Conservation (phyloP, 2,888 invertebrate species). For the Phortica okadai region DNA sequence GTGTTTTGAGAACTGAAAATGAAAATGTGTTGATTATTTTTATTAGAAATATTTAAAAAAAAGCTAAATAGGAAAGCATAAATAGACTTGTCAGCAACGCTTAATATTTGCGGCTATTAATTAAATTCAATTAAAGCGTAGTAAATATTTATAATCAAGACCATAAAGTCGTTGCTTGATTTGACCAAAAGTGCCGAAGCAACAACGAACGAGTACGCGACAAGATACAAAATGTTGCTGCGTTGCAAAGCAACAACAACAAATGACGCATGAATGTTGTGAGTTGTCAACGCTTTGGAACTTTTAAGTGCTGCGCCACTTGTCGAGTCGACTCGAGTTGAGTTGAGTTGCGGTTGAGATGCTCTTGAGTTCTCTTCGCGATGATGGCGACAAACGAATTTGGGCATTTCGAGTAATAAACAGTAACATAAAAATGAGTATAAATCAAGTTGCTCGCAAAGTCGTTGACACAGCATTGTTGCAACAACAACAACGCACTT, state of each 20-base stretch:
- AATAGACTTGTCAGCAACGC: too few species aligned
- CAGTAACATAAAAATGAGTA: slow-evolving; percentile 27
- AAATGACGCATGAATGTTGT: neutral
- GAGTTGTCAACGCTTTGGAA: neutral
- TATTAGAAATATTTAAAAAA: too few species aligned
- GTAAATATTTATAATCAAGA: neutral
- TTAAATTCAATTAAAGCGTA: neutral
- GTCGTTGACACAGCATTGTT: slow-evolving; percentile 4
- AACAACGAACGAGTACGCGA: neutral
- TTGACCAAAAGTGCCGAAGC: neutral
- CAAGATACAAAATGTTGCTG: neutral
- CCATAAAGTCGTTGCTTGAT: neutral
- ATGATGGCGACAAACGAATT: neutral
- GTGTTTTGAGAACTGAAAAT: too few species aligned
- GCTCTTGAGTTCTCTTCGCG: too few species aligned
- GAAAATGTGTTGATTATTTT: too few species aligned
- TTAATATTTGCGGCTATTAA: neutral
- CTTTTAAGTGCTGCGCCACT: neutral
- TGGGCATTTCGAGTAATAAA: slow-evolving; percentile 23
- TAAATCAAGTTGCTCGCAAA: slow-evolving; percentile 10
- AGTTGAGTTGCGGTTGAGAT: too few species aligned
- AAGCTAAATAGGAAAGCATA: too few species aligned
- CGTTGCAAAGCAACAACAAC: neutral
- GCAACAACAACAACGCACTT: neutral
- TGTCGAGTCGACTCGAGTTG: neutral